phyloP scores from a whole-genome alignment of 2,888 invertebrate genomes.

The Trichopoda pennipes region DNA sequence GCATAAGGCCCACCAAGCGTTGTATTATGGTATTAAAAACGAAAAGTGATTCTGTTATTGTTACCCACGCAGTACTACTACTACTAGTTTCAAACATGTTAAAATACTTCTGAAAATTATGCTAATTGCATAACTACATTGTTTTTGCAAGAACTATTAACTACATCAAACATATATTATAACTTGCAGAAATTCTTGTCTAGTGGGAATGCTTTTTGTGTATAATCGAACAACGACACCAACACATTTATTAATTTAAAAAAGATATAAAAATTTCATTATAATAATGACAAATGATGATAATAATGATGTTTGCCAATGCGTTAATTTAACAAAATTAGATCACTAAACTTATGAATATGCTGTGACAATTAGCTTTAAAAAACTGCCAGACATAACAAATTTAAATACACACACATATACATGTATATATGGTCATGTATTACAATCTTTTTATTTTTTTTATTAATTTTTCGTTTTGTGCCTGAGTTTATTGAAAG shows the following conservation, averaged over 20 bases:
- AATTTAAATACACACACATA: not conserved
- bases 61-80: too few relatives aligned
- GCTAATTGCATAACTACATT: too few relatives aligned
- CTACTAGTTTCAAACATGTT: too few relatives aligned
- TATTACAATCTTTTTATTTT: conserved; percentile 19
- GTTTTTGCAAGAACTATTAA: too few relatives aligned
- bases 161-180: too few relatives aligned
- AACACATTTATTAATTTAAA: conserved; percentile 51
- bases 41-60: too few relatives aligned
- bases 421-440: not conserved
- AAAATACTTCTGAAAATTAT: too few relatives aligned
- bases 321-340: conserved; percentile 68
- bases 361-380: conserved; percentile 73
- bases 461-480: conserved; percentile 7
- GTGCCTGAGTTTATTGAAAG: conserved; percentile 52
- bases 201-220: not conserved
- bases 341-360: conserved; percentile 71
- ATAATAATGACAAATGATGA: conserved; percentile 56
- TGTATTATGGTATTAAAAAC: too few relatives aligned
- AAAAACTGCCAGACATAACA: conserved; percentile 44
- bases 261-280: conserved; percentile 23
- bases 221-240: conserved; percentile 19
- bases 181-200: too few relatives aligned
- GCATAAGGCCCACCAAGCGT: too few relatives aligned
- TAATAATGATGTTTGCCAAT: conserved; percentile 63